Evolutionary conservation across 2,888 invertebrate species (phyloP), one percentile per base, ranked within the genome.

Genomic region (Rhodophaea formosa): DNA sequence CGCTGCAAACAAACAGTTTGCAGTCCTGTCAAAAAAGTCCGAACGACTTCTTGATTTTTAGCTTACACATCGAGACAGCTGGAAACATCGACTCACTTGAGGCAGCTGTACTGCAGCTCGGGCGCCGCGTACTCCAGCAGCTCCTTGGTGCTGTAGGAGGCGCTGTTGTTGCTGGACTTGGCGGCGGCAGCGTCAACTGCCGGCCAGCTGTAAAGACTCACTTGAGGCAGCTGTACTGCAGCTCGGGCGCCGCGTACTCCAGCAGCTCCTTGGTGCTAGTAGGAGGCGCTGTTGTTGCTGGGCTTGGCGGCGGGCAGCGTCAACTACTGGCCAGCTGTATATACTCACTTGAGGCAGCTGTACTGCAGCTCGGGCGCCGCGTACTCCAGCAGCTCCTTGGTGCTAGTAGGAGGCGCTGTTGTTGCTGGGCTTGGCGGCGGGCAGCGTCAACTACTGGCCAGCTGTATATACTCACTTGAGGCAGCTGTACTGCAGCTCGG

Each of bases 81-180:
- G n/a, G n/a, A n/a, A n/a, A 15, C 8, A 15, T 23, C 14, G 8
- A 66, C 57, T 57, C 75, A 93, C 93, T 92, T 92, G 52, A 95
- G 88, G 75, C 95, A 95, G 68, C 90, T 92, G 52, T 95, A 86
- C 83, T 96, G 96, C 66, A 98, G 92, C 87, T 98, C 97, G 0
- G 98, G 97, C n/a, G 97, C 94, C 29, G 97, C 95, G 82, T 97
- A 95, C 81, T 98, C 98, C 66, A 98, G 87, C 45, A 98, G 95
- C 84, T 98, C 98, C 88, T 97, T 96, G 77, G 94, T 93, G 80
- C 93, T 94, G 69, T 92, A 82, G 1, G 87, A 88, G 62, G 92
- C 87, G 70, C 88, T 90, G 75, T 92, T 92, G 75, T 92, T 93
- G 67, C 93, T 93, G 12, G 94, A 93, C 82, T 96, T 95, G 45